A percentile compares a stretch with the other conserved stretches of the same genome.
Conservation (phyloP, 2,888 invertebrate genomes). For the Lasioglossum morio region DNA sequence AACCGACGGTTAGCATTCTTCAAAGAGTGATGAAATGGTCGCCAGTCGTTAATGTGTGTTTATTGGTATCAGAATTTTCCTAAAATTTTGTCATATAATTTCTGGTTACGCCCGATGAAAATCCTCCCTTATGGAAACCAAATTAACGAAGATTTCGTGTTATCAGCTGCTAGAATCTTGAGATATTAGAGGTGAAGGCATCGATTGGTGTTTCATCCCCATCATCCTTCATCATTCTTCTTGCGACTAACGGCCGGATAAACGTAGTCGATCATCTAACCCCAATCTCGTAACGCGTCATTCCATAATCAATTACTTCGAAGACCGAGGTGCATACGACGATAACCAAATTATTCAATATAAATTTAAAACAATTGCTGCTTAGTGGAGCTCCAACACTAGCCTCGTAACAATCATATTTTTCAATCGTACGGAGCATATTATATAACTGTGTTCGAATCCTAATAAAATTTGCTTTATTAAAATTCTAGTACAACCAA, state of each 20-base stretch:
- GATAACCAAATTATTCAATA: constrained; percentile 7
- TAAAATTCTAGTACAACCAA: too few species aligned
- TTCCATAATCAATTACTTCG: background rate
- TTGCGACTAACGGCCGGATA: background rate
- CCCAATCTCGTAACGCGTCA: background rate
- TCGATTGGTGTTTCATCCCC: constrained; percentile 6
- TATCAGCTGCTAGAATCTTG: constrained; percentile 11
- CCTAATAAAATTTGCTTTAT: too few species aligned
- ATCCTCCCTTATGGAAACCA: background rate
- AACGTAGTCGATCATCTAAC: constrained; percentile 21
- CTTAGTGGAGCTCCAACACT: background rate
- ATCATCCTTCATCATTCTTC: constrained; percentile 17
- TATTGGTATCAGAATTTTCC: background rate
- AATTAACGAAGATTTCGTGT: background rate
- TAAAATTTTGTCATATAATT: background rate
- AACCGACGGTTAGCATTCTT: too few species aligned
- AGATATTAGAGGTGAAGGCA: constrained; percentile 1
- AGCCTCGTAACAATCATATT: background rate
- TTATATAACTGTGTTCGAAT: too few species aligned
- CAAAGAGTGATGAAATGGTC: background rate
- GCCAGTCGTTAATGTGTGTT: background rate
- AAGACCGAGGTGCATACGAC: background rate
- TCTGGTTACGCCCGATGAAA: background rate
- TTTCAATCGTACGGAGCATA: background rate
- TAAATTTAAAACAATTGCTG: background rate